Conservation (phyloP, 2,888 invertebrate species). For the Noctua janthina region DNA sequence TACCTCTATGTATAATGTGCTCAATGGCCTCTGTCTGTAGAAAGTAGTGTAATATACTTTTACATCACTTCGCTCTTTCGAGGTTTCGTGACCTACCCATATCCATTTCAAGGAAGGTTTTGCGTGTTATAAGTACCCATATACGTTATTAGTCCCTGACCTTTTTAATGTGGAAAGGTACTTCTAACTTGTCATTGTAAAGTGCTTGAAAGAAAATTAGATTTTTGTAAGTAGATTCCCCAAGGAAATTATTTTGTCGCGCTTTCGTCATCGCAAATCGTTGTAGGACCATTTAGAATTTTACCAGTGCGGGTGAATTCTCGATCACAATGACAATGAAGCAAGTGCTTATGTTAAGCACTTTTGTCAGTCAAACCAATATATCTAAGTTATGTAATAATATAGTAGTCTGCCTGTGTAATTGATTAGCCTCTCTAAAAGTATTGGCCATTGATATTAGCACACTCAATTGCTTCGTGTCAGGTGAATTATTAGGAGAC, state of each 20-base stretch:
- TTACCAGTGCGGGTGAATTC: slow-evolving; percentile 5
- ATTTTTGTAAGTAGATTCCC: neutral
- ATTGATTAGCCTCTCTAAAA: slow-evolving; percentile 34
- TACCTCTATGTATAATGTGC: slow-evolving; percentile 10
- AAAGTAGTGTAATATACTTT: slow-evolving; percentile 35
- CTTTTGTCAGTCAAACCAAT: slow-evolving; percentile 4
- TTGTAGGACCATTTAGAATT: slow-evolving; percentile 9
- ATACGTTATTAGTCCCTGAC: slow-evolving; percentile 55
- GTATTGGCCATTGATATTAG: slow-evolving; percentile 21
- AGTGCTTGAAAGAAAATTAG: slow-evolving; percentile 29
- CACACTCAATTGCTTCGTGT: slow-evolving; percentile 8
- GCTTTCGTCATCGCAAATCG: slow-evolving; percentile 10
- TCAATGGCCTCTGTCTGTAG: slow-evolving; percentile 12
- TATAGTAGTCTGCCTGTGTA: slow-evolving; percentile 3
- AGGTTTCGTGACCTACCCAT: slow-evolving; percentile 52
- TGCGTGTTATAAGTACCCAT: slow-evolving; percentile 54
- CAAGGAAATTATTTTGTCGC: slow-evolving; percentile 13
- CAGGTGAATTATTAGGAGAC: slow-evolving; percentile 14
- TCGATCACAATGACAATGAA: slow-evolving; percentile 20
- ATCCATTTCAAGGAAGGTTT: slow-evolving; percentile 58
- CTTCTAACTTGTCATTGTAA: slow-evolving; percentile 30
- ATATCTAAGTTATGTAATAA: slow-evolving; percentile 17
- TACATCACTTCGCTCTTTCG: slow-evolving; percentile 35
- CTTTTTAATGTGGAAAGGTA: slow-evolving; percentile 42
- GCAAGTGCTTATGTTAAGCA: slow-evolving; percentile 12